Base-by-base conservation (phyloP, 1,140 invertebrate species). In the Carposina sasakii region DNA sequence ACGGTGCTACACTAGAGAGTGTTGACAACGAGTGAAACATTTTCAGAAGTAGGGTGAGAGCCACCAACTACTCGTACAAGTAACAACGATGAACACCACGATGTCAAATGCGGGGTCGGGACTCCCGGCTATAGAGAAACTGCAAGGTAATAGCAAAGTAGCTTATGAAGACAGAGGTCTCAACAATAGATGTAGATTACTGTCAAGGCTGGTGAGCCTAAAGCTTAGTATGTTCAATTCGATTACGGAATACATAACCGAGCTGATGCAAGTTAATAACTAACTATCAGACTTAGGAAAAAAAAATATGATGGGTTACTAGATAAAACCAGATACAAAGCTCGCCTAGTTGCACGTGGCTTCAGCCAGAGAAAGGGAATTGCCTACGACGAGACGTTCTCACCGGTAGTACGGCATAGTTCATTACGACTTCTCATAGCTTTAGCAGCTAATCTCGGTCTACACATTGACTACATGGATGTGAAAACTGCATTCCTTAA, bases 381-480 rank as follows among this genome's bases (percentile, higher is more conserved):
- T 12, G 52, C 59, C 44, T 57, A 52, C 31, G 15, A 24, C 3
- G 58, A 55, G 50, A 52, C 45, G 5, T 66, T 47, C 40, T 42
- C 39, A 10, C 10, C 15, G 19, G 33, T 34, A 16, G 19, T n/a
- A 13, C 1, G 10, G 19, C 15, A 34, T 15, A 16, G 13, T 6
- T 30, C 28, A 13, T 30, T 30, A 13, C 12, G 28, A 8, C 28
- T 30, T 30, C 28, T 30, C 46, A 39, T 26, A 13, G 28, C 28
- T 2, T 30, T 30, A 30, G 28, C 28, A 1, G 28, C 15, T 13
- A 30, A 30, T 2, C 10, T n/a, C 10, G 15, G 15, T 1, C 8
- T 30, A 13, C 12, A 30, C 28, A 30, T 30, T 13, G 28, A 30
- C 6, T 13, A 30, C 12, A 30, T 30, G 28, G 28, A 30, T 30